Percentiles rank a stretch among this genome's conserved stretches.
phyloP scores from a whole-genome alignment of 92 coral and sea anemone species.

The Phenganax marumi region DNA sequence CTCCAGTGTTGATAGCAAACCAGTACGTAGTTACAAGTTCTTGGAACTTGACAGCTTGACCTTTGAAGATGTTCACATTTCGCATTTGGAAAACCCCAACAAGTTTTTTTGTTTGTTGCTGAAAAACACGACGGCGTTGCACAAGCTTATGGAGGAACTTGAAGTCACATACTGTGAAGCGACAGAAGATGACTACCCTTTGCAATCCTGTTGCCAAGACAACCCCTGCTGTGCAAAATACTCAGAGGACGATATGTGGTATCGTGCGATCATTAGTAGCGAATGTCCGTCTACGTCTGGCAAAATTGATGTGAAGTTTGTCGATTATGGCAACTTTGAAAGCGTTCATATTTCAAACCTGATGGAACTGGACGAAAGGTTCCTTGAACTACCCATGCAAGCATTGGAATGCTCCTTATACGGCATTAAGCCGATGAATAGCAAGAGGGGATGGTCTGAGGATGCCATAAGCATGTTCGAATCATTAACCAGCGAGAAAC shows the following conservation, averaged over 20 bases:
- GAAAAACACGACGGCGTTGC: slow-evolving; percentile 58
- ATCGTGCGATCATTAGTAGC: slow-evolving; percentile 82
- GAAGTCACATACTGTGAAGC: slow-evolving; percentile 71
- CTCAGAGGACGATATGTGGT: slow-evolving; percentile 85
- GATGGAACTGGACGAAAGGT: slow-evolving; percentile 67
- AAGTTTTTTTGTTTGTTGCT: slow-evolving; percentile 78
- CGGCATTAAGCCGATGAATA: slow-evolving; percentile 68
- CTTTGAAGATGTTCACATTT: slow-evolving; percentile 69
- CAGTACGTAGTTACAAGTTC: slow-evolving; percentile 50
- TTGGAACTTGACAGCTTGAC: slow-evolving; percentile 49
- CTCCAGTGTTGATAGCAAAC: not conserved
- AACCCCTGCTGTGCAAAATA: slow-evolving; percentile 92
- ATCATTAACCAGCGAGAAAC: slow-evolving; percentile 72
- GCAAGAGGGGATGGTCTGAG: slow-evolving; percentile 65
- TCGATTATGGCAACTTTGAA: slow-evolving; percentile 88
- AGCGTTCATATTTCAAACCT: slow-evolving; percentile 72
- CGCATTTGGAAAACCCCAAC: slow-evolving; percentile 68
- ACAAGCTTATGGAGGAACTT: slow-evolving; percentile 65
- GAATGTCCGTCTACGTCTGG: slow-evolving; percentile 84
- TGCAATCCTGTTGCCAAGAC: slow-evolving; percentile 69
- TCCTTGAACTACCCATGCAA: slow-evolving; percentile 68
- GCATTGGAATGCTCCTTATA: slow-evolving; percentile 71
- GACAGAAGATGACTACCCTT: slow-evolving; percentile 62
- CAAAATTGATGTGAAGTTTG: slow-evolving; percentile 77
- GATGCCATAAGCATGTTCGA: slow-evolving; percentile 71